A percentile compares a stretch with the other conserved stretches of the same genome.
Conservation (phyloP, 2,888 invertebrate genomes). For the Pocota personata region DNA sequence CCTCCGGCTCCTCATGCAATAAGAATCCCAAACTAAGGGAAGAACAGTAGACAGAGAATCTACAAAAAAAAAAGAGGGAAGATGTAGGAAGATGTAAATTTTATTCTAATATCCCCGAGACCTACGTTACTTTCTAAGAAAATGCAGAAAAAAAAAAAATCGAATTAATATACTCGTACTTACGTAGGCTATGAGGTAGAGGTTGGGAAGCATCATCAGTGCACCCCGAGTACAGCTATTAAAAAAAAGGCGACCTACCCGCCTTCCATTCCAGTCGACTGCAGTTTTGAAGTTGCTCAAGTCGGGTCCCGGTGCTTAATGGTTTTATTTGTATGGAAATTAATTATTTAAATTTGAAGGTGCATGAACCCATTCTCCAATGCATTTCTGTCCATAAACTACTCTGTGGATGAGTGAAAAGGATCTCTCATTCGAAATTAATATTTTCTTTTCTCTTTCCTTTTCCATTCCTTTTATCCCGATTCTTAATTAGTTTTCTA, state of each 20-base stretch:
- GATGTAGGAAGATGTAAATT: conserved; percentile 56
- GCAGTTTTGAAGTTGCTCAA: conserved; percentile 1
- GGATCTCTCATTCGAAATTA: conserved; percentile 29
- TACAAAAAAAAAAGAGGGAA: background rate
- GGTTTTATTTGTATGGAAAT: conserved; percentile 65
- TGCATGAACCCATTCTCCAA: conserved; percentile 41
- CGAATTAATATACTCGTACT: conserved; percentile 20
- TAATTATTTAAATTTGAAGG: conserved; percentile 68
- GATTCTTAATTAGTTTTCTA: conserved; percentile 67
- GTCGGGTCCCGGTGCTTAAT: conserved; percentile 28
- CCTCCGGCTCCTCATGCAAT: conserved; percentile 31
- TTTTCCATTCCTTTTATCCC: conserved; percentile 13
- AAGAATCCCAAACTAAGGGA: conserved; percentile 26
- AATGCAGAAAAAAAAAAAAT: background rate
- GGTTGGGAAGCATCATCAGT: background rate
- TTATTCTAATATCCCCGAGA: conserved; percentile 64
- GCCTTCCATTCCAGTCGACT: conserved; percentile 34
- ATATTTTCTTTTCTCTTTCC: conserved; percentile 35
- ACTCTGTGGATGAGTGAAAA: background rate
- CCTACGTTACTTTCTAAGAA: conserved; percentile 45
- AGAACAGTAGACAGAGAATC: conserved; percentile 1
- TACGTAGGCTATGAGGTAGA: background rate
- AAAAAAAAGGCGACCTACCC: conserved; percentile 1
- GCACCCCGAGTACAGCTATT: conserved; percentile 16
- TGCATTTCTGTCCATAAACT: conserved; percentile 45